phyloP scores from a whole-genome alignment of 2,797 vertebrate species.

The Sebastes oblongus region DNA sequence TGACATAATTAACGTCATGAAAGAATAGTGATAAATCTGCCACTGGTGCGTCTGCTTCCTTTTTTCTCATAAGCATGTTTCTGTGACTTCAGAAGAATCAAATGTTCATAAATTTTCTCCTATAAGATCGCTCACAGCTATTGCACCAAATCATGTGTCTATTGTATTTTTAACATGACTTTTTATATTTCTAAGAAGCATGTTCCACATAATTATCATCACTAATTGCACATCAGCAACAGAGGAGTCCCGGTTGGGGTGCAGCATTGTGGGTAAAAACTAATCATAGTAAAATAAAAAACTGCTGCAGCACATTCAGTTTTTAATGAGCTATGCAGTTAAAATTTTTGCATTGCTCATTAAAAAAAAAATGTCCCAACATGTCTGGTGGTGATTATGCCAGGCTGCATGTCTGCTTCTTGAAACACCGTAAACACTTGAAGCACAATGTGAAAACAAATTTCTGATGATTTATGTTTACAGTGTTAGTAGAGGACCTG shows the following conservation, averaged over 20 bases:
- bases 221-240: conserved; percentile 12
- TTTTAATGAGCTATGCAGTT: conserved; percentile 49
- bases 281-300: conserved; percentile 4
- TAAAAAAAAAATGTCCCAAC: conserved; percentile 27
- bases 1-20: conserved; percentile 45
- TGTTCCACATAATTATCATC: not conserved
- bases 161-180: not conserved
- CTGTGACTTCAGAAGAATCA: conserved; percentile 6
- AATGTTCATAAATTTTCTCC: not conserved
- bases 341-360: conserved; percentile 46
- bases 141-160: not conserved
- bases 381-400: conserved; percentile 56
- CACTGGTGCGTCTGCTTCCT: conserved; percentile 34
- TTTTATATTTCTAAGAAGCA: not conserved
- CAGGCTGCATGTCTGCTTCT: conserved; percentile 33
- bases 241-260: not conserved
- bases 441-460: conserved; percentile 37
- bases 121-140: not conserved
- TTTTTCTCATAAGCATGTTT: conserved; percentile 39
- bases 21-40: conserved; percentile 50
- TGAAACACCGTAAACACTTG: conserved; percentile 36
- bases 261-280: not conserved
- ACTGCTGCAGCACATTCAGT: conserved; percentile 17
- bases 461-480: conserved; percentile 18
- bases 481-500: not conserved